Conservation (phyloP, 2,113 vertebrate genomes). For the Leptocoma aspasia region DNA sequence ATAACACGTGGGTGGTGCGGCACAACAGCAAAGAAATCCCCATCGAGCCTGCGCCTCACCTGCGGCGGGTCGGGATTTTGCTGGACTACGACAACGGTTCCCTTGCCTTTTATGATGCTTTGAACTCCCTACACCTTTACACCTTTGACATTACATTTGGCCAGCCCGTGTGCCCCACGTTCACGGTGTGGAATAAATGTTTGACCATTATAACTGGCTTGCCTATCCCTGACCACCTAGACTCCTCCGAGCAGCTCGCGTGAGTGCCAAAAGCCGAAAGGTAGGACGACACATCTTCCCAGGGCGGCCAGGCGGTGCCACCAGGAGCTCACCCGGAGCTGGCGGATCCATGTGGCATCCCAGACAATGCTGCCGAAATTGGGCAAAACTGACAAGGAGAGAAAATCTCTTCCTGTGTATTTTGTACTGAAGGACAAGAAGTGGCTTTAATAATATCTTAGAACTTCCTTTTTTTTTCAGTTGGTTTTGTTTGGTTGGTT, state of each 20-base stretch:
- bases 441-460: slow-evolving; percentile 68
- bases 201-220: slow-evolving; percentile 95
- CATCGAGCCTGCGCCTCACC: slow-evolving; percentile 90
- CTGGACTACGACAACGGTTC: slow-evolving; percentile 95
- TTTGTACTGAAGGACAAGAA: slow-evolving; percentile 57
- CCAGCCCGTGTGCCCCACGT: slow-evolving; percentile 94
- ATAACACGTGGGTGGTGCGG: slow-evolving; percentile 91
- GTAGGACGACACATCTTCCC: neutral
- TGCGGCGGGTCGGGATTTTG: slow-evolving; percentile 89
- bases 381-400: slow-evolving; percentile 16
- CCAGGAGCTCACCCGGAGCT: neutral
- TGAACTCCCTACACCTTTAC: slow-evolving; percentile 91
- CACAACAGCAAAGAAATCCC: slow-evolving; percentile 94
- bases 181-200: slow-evolving; percentile 97
- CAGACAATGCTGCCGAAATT: neutral
- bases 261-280: slow-evolving; percentile 60
- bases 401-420: slow-evolving; percentile 15
- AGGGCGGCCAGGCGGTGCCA: neutral
- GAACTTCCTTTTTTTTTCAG: slow-evolving; percentile 23
- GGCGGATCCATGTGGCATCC: neutral
- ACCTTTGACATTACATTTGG: slow-evolving; percentile 91
- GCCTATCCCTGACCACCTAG: slow-evolving; percentile 95
- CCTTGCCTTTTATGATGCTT: slow-evolving; percentile 93
- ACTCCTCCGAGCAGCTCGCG: slow-evolving; percentile 84
- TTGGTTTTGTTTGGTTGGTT: slow-evolving; percentile 7